Percentiles rank a stretch among this genome's conserved stretches.
Evolutionary conservation across 2,888 invertebrate genomes (phyloP).

Genomic region (Celastrina argiolus): DNA sequence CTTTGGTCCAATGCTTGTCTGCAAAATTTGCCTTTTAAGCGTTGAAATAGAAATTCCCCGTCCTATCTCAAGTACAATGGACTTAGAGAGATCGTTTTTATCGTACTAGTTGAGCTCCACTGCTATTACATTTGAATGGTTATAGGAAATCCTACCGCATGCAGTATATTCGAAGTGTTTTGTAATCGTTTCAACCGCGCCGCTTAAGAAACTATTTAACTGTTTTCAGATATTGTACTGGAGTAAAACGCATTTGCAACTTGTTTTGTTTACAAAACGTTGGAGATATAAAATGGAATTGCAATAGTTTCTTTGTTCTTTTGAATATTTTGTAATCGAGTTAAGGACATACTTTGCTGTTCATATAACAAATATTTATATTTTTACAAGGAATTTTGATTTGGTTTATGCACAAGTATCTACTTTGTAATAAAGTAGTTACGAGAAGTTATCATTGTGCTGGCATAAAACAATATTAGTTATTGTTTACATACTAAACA

Average conservation of each 20-base stretch:
- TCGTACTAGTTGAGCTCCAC: slow-evolving; percentile 15
- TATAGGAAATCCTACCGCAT: slow-evolving; percentile 8
- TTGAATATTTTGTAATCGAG: not conserved
- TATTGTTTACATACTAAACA: too few species aligned
- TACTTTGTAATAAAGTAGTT: too few species aligned
- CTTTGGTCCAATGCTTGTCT: slow-evolving; percentile 7
- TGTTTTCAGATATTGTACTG: not conserved
- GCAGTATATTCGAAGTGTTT: slow-evolving; percentile 7
- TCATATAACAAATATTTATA: not conserved
- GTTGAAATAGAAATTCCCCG: slow-evolving; percentile 3
- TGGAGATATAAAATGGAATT: not conserved
- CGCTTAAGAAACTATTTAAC: slow-evolving; percentile 6
- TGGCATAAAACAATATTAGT: too few species aligned
- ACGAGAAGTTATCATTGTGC: too few species aligned
- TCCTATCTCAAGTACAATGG: slow-evolving; percentile 17
- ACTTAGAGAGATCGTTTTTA: slow-evolving; percentile 12
- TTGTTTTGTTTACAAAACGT: not conserved
- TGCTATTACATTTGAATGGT: slow-evolving; percentile 11
- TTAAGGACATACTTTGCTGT: not conserved
- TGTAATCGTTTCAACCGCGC: slow-evolving; percentile 1
- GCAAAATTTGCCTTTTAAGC: slow-evolving; percentile 15
- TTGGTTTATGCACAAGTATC: too few species aligned
- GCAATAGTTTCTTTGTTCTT: not conserved
- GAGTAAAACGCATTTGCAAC: not conserved
- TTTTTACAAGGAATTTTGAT: too few species aligned